These are phyloP conservation scores for Oreonectes daqikongensis DNA, from an alignment of 2,797 vertebrate genomes.

Conservation along the genomic window DNA sequence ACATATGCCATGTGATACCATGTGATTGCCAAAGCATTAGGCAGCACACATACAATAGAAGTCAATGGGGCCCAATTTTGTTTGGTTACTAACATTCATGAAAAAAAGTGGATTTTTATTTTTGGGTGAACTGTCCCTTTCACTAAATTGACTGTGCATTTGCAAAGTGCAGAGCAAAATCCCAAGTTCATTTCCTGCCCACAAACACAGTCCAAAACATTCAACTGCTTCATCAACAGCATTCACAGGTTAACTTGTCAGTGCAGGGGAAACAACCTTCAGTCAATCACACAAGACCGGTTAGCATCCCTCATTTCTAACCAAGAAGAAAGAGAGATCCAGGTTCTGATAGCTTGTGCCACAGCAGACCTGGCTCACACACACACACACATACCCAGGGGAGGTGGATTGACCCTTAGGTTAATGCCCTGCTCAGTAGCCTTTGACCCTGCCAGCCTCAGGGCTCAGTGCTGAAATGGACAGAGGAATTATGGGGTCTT, in stretches of 20 bases:
- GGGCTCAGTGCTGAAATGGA: constrained; percentile 55
- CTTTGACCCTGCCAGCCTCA: constrained; percentile 56
- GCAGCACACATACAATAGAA: no score
- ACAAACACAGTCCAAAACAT: constrained; percentile 22
- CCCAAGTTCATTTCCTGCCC: constrained; percentile 31
- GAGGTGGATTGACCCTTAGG: constrained; percentile 48
- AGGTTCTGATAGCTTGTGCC: constrained; percentile 30
- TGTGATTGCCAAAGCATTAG: no score
- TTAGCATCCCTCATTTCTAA: constrained; percentile 23
- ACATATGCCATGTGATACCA: no score
- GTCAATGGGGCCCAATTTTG: background rate
- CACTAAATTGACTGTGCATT: background rate
- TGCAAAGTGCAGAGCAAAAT: background rate
- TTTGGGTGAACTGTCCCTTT: background rate
- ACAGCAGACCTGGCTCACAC: constrained; percentile 36
- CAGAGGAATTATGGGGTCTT: constrained; percentile 59
- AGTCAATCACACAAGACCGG: constrained; percentile 37
- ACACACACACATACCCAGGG: constrained; percentile 15
- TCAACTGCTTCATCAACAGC: constrained; percentile 10
- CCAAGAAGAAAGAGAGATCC: constrained; percentile 16
- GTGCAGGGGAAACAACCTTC: constrained; percentile 22
- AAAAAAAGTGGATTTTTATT: no score
- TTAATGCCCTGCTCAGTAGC: constrained; percentile 59
- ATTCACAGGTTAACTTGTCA: constrained; percentile 39
- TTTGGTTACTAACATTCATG: no score